Base-by-base conservation (phyloP, 2,113 vertebrate species). In the Larimichthys crocea region DNA sequence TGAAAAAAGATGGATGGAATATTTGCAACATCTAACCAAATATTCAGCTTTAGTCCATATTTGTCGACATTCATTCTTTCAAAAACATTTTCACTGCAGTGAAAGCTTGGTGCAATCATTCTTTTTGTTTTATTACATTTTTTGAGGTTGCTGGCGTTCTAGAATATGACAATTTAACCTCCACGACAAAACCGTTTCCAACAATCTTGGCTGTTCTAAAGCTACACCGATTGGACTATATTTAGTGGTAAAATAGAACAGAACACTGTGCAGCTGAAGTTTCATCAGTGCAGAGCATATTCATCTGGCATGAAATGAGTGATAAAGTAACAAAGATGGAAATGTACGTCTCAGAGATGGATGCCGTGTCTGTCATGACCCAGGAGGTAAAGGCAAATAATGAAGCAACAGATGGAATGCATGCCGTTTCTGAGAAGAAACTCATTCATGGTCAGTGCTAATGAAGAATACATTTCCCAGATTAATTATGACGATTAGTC, bases 341-440 rank as follows among this genome's bases (percentile, higher is more conserved):
- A 57, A 57, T 35, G 50, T 1, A 6, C 48, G 50, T 29, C 22
- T 3, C 17, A 22, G 40, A 48, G 31, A 57, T 66, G 14, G 49
- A 66, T 19, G 40, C 20, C 10, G n/a, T 40, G 46, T 8, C 17
- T 63, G 67, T 48, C 9, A 4, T 63, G 22, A 56, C 19, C 42
- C 19, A 22, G 35, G 9, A 56, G 14, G 31, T 44, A 60, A 60
- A 53, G 29, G 46, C 19, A 35, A 49, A 42, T 42, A 56, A 62
- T 55, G 8, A 22, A 71, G 49, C 59, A 64, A 56, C 66, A 71
- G 76, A 55, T 79, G 76, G 59, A 31, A 19, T 11, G n/a, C 48
- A 46, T 53, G 14, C 9, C 5, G 1, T 79, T 70, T 71, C 22
- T 56, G 35, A 46, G 31, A 29, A 44, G n/a, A 46, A 65, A 62